Evolutionary conservation across 2,888 invertebrate genomes (phyloP), one percentile per base, ranked within the genome.

Genomic region (Halocaridina rubra): DNA sequence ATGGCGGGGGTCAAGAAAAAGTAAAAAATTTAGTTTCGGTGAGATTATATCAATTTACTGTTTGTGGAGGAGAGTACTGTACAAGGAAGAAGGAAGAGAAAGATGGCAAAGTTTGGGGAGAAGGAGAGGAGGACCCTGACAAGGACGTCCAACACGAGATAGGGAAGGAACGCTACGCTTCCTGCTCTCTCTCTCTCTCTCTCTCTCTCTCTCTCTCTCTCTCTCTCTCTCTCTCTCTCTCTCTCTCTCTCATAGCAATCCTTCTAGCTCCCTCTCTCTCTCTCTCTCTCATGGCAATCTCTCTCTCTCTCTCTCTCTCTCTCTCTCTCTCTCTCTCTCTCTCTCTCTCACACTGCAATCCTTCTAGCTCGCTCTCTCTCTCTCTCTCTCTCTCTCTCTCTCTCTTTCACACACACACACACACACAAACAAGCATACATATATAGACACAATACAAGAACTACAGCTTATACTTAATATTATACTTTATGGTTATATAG

Each of bases 121-220:
- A 74, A 39, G 46, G 46, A 64, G 64, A 64, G 64, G 10, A 7
- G 10, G 24, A 64, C 8, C 7, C 39, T 39, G 39, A 39, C 39
- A 39, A 39, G 39, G 39, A 7, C 39, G 39, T 13, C 7, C 39
- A n/a, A n/a, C n/a, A n/a, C n/a, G 61, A 61, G 8, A 22, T 61
- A 22, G n/a, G 7, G 22, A 22, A 61, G n/a, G n/a, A 10, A 61
- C 7, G 13, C 4, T 22, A 53, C 4, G 53, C 7, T 53, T 4
- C n/a, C 10, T 13, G 16, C 53, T 29, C 69, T 69, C 27, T 29
- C 69, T 69, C 69, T 69, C 29, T 69, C n/a, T 69, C 27, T 72
- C 32, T 72, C 72, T 72, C 72, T 72, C 39, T 33, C 39, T 33
- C 39, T 72, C 33, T 72, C 72, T 33, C 33, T 19, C 33, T 29